A percentile compares a stretch with the other conserved stretches of the same genome.
Conservation (phyloP, 2,797 vertebrate genomes). For the Enteromius thamalakanensis region DNA sequence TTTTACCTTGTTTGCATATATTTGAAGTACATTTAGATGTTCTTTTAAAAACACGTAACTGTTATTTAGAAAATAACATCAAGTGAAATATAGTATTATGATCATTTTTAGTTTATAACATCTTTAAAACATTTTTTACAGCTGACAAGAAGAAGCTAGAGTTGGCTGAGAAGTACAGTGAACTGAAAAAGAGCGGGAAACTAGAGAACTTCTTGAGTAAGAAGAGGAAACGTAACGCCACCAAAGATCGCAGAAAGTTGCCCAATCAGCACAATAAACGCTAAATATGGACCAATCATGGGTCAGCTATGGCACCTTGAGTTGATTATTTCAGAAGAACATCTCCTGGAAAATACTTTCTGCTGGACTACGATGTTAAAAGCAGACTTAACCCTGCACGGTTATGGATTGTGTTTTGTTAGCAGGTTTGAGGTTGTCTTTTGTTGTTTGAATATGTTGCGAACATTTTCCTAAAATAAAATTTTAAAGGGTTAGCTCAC, state of each 20-base stretch:
- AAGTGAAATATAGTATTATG: not conserved
- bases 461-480: not conserved
- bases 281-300: constrained; percentile 4
- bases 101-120: not conserved
- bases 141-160: constrained; percentile 88
- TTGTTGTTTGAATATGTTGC: not conserved
- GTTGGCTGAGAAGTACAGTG: constrained; percentile 86
- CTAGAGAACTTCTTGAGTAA: constrained; percentile 91
- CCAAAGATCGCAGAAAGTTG: constrained; percentile 88
- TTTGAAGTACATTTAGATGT: not conserved
- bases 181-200: constrained; percentile 90
- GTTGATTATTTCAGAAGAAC: not conserved
- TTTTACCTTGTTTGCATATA: not conserved
- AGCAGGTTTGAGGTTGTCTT: not conserved
- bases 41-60: not conserved
- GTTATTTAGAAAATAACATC: not conserved
- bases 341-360: not conserved
- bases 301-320: not conserved
- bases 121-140: constrained; percentile 54
- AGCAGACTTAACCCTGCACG: not conserved
- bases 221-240: constrained; percentile 92
- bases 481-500: not conserved
- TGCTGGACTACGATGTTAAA: not conserved
- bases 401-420: not conserved
- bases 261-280: constrained; percentile 71